Conservation (phyloP, 1,140 invertebrate species). For the Macrobrachium nipponense region DNA sequence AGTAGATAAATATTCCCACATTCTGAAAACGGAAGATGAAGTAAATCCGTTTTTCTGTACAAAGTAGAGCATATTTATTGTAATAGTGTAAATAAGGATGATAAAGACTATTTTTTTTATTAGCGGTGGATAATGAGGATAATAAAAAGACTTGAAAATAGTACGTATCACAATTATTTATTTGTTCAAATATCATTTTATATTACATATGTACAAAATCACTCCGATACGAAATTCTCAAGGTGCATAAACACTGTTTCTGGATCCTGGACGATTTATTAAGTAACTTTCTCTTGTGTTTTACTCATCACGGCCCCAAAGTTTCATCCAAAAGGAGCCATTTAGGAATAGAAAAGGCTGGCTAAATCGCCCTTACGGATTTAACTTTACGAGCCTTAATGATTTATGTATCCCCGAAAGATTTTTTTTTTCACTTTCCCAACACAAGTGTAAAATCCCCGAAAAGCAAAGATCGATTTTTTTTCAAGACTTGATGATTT, state of each 20-base stretch:
- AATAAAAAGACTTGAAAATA: background rate
- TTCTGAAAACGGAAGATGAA: no score
- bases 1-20: no score
- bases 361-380: no score
- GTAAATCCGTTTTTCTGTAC: no score
- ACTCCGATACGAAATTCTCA: conserved; percentile 52
- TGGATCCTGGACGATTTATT: conserved; percentile 11
- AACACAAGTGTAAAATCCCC: no score
- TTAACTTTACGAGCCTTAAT: no score
- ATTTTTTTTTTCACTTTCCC: no score
- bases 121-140: background rate
- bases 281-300: background rate
- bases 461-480: no score
- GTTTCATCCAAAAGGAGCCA: conserved; percentile 4
- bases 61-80: no score
- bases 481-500: no score
- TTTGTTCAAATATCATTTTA: conserved; percentile 58
- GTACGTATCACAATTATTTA: conserved; percentile 58
- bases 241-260: conserved; percentile 7
- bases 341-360: background rate
- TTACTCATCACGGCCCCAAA: background rate
- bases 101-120: background rate
- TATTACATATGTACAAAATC: conserved; percentile 60
- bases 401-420: no score
- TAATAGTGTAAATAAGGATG: no score